These are phyloP conservation scores for Zosterops lateralis DNA, from an alignment of 2,113 vertebrate species.

Conservation along the genomic window DNA sequence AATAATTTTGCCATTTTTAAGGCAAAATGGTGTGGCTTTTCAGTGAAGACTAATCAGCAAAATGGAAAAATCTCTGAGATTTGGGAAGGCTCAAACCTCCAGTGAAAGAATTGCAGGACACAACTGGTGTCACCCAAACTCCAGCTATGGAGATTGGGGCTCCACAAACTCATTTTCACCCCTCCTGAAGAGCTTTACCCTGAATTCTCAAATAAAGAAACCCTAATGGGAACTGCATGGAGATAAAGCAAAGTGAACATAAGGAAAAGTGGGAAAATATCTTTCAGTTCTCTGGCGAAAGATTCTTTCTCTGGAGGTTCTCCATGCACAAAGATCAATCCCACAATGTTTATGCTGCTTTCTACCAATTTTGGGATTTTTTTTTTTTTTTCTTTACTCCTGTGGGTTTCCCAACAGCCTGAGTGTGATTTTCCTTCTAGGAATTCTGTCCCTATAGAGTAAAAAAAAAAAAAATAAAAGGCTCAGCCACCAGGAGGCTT, in stretches of 20 bases:
- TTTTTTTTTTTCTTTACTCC: background rate
- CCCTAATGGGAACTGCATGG: background rate
- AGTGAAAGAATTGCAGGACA: fast-evolving
- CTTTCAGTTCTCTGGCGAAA: background rate
- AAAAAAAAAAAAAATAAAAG: background rate
- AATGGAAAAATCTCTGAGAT: background rate
- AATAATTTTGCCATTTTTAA: background rate
- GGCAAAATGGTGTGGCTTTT: background rate
- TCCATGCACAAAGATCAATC: background rate
- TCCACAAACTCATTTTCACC: background rate
- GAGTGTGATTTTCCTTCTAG: background rate
- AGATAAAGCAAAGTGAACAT: background rate
- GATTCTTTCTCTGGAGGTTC: background rate
- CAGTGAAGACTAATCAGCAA: background rate
- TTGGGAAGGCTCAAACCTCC: background rate
- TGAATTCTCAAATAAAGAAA: background rate
- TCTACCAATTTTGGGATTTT: background rate
- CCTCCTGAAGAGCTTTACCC: background rate
- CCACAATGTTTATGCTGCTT: background rate
- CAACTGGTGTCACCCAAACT: fast-evolving
- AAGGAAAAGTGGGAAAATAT: background rate
- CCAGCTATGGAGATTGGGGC: fast-evolving
- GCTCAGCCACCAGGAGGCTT: background rate
- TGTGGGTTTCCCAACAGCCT: background rate
- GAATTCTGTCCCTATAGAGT: background rate